These are phyloP conservation scores for Lycodopsis pacificus DNA, from an alignment of 2,797 vertebrate species.

Conservation along the genomic window DNA sequence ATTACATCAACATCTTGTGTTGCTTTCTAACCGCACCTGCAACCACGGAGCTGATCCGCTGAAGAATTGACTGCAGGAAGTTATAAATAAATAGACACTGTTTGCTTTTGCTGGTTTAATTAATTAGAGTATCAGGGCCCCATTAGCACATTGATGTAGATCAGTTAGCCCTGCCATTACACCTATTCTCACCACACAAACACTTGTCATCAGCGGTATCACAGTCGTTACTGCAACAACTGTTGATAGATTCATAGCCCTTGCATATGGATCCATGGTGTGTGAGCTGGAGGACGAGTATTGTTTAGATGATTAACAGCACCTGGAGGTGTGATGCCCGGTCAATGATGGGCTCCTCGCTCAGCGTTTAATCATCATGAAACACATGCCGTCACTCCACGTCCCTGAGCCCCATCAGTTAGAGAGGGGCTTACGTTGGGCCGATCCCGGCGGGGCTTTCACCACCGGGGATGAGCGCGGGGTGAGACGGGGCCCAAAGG, in stretches of 20 bases:
- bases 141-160: conserved; percentile 56
- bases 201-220: conserved; percentile 42
- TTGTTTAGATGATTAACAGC: conserved; percentile 81
- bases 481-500: conserved; percentile 18
- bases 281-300: conserved; percentile 33
- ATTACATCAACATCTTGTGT: conserved; percentile 36
- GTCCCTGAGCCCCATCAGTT: conserved; percentile 68
- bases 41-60: conserved; percentile 16
- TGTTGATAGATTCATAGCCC: conserved; percentile 52
- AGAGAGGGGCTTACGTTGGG: conserved; percentile 54
- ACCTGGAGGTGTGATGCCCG: conserved; percentile 65
- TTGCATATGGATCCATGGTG: conserved; percentile 55
- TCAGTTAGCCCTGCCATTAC: conserved; percentile 31
- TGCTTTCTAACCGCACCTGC: conserved; percentile 45
- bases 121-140: conserved; percentile 49
- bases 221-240: conserved; percentile 33
- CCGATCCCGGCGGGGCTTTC: conserved; percentile 46
- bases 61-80: conserved; percentile 23
- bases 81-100: conserved; percentile 15
- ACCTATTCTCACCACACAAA: conserved; percentile 53
- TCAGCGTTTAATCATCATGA: conserved; percentile 74
- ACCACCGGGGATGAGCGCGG: conserved; percentile 25
- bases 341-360: conserved; percentile 59
- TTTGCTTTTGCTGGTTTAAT: conserved; percentile 38
- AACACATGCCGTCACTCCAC: conserved; percentile 66